Evolutionary conservation across 2,113 vertebrate species (phyloP).

Genomic region (Stercorarius parasiticus): DNA sequence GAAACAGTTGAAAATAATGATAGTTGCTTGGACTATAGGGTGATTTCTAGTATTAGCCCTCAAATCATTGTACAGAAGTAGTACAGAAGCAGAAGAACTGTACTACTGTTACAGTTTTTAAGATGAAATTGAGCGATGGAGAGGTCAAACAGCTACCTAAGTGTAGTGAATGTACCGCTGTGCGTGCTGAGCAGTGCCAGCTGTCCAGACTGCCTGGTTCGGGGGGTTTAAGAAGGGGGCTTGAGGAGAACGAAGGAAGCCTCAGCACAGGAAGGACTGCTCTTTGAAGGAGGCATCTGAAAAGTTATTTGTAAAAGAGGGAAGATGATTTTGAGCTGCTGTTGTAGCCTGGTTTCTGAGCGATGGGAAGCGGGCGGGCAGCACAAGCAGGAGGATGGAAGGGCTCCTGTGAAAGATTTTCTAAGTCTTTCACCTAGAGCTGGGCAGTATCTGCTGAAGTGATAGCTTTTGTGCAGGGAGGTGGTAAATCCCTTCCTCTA

Average conservation of each 20-base stretch:
- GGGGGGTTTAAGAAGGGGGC: not conserved
- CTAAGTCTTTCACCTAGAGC: not conserved
- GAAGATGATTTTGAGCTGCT: not conserved
- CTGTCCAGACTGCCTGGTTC: not conserved
- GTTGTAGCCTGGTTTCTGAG: not conserved
- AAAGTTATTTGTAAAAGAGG: not conserved
- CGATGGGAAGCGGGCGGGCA: rapidly evolving
- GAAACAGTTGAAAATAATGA: not conserved
- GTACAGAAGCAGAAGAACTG: too few relatives aligned
- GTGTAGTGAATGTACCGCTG: rapidly evolving
- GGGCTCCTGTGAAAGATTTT: not conserved
- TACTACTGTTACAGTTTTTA: not conserved
- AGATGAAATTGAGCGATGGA: not conserved
- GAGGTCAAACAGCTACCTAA: not conserved
- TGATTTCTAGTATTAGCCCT: not conserved
- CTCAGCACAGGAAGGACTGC: not conserved
- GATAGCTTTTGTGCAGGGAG: not conserved
- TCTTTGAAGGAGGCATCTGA: not conserved
- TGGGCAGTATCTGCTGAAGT: not conserved
- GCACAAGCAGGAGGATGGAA: not conserved
- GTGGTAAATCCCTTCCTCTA: not conserved
- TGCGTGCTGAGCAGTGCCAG: rapidly evolving
- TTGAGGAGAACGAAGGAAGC: rapidly evolving
- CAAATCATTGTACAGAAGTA: not conserved
- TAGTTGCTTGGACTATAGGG: not conserved